Conservation (phyloP, 2,797 vertebrate genomes). For the Melanotaenia maccullochi region DNA sequence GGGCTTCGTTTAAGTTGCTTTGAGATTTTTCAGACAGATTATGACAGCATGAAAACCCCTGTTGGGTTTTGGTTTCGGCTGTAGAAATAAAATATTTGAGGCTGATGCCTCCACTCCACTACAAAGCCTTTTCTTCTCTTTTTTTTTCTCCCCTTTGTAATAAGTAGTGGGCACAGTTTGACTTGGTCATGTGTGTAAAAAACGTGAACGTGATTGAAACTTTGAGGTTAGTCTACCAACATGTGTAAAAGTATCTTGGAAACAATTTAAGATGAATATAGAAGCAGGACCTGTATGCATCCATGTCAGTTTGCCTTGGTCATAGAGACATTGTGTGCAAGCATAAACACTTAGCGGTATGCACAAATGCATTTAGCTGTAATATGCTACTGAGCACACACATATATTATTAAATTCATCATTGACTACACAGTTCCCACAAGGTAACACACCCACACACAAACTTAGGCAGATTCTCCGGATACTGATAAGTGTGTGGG, state of each 20-base stretch:
- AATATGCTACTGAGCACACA: background rate
- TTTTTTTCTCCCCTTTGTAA: constrained; percentile 31
- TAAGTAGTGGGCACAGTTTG: constrained; percentile 30
- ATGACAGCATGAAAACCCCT: constrained; percentile 48
- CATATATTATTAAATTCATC: background rate
- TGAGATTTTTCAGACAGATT: constrained; percentile 52
- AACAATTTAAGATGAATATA: constrained; percentile 31
- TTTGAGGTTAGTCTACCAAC: constrained; percentile 22
- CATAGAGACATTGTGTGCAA: constrained; percentile 26
- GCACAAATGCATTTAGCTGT: background rate
- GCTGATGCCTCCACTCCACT: constrained; percentile 30
- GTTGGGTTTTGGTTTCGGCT: constrained; percentile 41
- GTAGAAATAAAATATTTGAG: constrained; percentile 45
- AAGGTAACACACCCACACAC: constrained; percentile 1
- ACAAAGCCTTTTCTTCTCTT: constrained; percentile 40
- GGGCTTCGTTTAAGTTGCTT: constrained; percentile 30
- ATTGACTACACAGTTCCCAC: background rate
- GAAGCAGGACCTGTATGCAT: constrained; percentile 29
- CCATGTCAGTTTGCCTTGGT: constrained; percentile 19
- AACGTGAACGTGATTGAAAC: constrained; percentile 45
- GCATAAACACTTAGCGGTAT: constrained; percentile 4
- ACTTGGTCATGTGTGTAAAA: constrained; percentile 24
- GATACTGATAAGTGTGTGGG: constrained; percentile 45
- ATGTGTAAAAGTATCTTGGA: constrained; percentile 43
- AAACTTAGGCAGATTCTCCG: constrained; percentile 13